Evolutionary conservation across 2,888 invertebrate genomes (phyloP).

Genomic region (Mactromeris polynyma): DNA sequence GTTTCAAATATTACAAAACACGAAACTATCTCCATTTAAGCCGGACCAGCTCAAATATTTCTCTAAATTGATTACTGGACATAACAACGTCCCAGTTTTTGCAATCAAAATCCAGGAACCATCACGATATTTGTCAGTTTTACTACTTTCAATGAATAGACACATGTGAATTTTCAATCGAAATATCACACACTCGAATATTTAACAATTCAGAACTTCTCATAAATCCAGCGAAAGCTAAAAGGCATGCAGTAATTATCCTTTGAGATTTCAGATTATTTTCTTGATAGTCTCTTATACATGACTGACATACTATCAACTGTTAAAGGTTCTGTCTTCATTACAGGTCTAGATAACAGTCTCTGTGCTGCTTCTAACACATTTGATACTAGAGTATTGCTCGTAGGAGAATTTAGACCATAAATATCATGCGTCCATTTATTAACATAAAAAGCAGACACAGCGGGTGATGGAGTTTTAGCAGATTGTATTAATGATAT

Average conservation of each 20-base stretch:
- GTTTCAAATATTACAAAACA: too few relatives aligned
- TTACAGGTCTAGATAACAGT: slow-evolving; percentile 38
- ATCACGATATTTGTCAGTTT: slow-evolving; percentile 46
- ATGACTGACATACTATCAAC: slow-evolving; percentile 34
- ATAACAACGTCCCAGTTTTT: slow-evolving; percentile 44
- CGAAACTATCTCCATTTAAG: too few relatives aligned
- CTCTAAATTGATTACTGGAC: slow-evolving; percentile 51
- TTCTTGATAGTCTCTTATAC: slow-evolving; percentile 29
- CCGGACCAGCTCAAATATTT: slow-evolving; percentile 37
- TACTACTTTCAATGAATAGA: slow-evolving; percentile 46
- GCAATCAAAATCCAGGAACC: slow-evolving; percentile 53
- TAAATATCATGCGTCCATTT: slow-evolving; percentile 61
- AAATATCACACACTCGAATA: slow-evolving; percentile 42
- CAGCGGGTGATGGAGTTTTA: slow-evolving; percentile 56
- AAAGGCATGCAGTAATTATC: slow-evolving; percentile 45
- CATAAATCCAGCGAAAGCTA: slow-evolving; percentile 57
- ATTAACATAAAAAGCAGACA: slow-evolving; percentile 65
- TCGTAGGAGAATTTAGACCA: slow-evolving; percentile 47
- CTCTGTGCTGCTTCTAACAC: slow-evolving; percentile 52
- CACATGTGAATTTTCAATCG: slow-evolving; percentile 25
- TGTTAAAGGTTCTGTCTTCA: slow-evolving; percentile 52
- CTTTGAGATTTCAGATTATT: slow-evolving; percentile 54
- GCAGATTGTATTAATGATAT: slow-evolving; percentile 28
- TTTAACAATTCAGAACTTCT: slow-evolving; percentile 51
- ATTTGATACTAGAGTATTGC: slow-evolving; percentile 53